Conservation (phyloP, 2,113 vertebrate genomes). For the Saguinus imperator region DNA sequence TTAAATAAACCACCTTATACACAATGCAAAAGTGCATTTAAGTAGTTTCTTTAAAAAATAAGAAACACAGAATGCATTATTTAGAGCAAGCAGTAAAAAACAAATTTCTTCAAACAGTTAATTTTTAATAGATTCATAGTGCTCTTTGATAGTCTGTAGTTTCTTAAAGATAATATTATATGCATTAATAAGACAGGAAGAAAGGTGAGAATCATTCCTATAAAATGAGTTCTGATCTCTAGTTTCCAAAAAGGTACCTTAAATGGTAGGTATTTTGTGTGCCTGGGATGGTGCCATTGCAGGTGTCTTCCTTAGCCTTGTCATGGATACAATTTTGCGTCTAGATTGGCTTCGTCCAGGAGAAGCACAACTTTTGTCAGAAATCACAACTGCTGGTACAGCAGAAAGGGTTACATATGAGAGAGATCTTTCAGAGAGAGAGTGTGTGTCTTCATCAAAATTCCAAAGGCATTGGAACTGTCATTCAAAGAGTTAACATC, state of each 20-base stretch:
- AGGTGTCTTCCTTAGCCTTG: not conserved
- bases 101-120: not conserved
- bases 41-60: not conserved
- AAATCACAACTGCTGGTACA: not conserved
- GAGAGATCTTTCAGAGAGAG: not conserved
- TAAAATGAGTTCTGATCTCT: not conserved
- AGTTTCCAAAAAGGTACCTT: not conserved
- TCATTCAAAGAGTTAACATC: conserved; percentile 78
- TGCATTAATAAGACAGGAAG: not conserved
- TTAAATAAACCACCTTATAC: not conserved
- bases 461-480: conserved; percentile 61
- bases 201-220: not conserved
- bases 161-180: not conserved
- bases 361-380: not conserved
- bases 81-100: not conserved
- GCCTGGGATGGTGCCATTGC: not conserved
- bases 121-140: not conserved
- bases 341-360: not conserved
- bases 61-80: not conserved
- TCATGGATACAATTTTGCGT: not conserved
- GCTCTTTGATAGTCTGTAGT: conserved; percentile 12
- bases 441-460: conserved; percentile 54
- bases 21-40: not conserved
- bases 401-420: not conserved
- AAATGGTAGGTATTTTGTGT: not conserved